Conservation (phyloP, 2,113 vertebrate species). For the Pituophis catenifer region DNA sequence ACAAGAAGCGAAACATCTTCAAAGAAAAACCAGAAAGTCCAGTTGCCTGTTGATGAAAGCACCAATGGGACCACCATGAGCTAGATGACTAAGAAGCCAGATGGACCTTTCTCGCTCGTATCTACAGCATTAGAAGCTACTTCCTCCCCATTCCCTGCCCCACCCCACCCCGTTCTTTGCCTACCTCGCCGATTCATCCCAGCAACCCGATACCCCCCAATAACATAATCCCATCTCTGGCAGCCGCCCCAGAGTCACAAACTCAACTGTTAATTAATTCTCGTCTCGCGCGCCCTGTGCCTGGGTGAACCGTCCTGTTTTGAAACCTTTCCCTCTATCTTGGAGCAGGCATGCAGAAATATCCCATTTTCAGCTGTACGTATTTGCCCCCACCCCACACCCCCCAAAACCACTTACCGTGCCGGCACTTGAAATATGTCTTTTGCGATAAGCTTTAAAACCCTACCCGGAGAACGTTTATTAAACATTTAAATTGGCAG, state of each 20-base stretch:
- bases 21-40: too few relatives aligned
- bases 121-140: background rate
- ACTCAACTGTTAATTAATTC: constrained; percentile 54
- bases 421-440: constrained; percentile 68
- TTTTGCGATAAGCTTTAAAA: constrained; percentile 71
- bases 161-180: background rate
- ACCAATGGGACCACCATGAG: background rate
- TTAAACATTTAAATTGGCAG: constrained; percentile 72
- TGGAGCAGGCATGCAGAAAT: constrained; percentile 67
- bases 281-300: constrained; percentile 30
- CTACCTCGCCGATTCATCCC: background rate
- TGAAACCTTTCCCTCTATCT: constrained; percentile 49
- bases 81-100: background rate
- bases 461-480: constrained; percentile 68
- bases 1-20: too few relatives aligned
- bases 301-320: constrained; percentile 40
- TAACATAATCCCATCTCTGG: constrained; percentile 4
- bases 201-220: background rate
- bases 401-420: constrained; percentile 55
- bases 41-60: background rate
- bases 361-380: constrained; percentile 62
- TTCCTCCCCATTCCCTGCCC: background rate
- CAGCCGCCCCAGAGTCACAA: constrained; percentile 26
- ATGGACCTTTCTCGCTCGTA: background rate
- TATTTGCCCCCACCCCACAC: constrained; percentile 31